Conservation (phyloP, 2,113 vertebrate species). For the Azemiops feae region DNA sequence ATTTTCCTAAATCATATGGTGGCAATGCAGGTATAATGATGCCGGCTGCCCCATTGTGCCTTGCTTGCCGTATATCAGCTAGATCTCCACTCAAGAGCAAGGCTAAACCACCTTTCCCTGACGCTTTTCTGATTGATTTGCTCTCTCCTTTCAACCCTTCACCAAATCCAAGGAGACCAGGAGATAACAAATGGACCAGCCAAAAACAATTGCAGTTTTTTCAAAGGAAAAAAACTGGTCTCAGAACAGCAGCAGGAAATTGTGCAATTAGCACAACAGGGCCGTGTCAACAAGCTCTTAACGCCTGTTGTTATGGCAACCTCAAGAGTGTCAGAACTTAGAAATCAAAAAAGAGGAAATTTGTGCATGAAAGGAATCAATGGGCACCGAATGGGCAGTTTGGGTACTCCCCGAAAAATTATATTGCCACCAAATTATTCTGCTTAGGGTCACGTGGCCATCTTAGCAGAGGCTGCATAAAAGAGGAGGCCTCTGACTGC, state of each 20-base stretch:
- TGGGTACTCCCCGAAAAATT: fast-evolving
- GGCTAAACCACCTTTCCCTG: constrained; percentile 48
- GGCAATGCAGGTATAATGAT: neutral
- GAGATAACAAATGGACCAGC: constrained; percentile 46
- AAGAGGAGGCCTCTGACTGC: neutral
- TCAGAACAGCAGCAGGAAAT: constrained; percentile 63
- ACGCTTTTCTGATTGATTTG: constrained; percentile 51
- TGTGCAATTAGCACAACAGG: constrained; percentile 69
- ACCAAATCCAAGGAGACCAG: constrained; percentile 49
- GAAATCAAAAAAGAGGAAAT: constrained; percentile 46
- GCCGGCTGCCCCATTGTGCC: fast-evolving
- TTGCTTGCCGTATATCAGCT: neutral
- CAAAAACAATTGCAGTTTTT: constrained; percentile 63
- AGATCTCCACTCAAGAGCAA: neutral
- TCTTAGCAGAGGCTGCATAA: neutral
- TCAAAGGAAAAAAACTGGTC: constrained; percentile 60
- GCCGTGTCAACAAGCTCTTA: constrained; percentile 70
- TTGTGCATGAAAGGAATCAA: constrained; percentile 28
- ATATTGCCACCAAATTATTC: neutral
- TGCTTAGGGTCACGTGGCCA: neutral
- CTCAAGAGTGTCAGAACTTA: constrained; percentile 44
- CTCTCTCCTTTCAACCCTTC: constrained; percentile 42
- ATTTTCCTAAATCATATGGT: neutral
- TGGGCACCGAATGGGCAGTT: neutral
- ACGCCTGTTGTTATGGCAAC: constrained; percentile 70